phyloP scores from a whole-genome alignment of 2,113 vertebrate species.

The Pogona vitticeps region DNA sequence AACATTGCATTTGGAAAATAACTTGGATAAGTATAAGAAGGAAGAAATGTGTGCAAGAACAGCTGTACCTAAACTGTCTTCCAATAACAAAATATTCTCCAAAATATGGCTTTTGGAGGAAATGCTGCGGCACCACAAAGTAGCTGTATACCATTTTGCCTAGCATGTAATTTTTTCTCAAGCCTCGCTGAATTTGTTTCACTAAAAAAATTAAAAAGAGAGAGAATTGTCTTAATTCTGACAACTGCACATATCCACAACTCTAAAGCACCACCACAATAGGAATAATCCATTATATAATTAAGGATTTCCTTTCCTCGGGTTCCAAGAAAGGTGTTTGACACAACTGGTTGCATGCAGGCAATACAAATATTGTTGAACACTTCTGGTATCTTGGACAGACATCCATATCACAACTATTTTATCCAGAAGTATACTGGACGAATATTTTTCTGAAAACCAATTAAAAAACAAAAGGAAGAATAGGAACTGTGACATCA shows the following conservation, averaged over 20 bases:
- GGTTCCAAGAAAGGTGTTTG: neutral
- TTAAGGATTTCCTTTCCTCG: constrained; percentile 8
- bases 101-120: neutral
- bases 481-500: neutral
- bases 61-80: no score
- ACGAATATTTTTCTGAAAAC: neutral
- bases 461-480: neutral
- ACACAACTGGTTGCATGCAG: constrained; percentile 19
- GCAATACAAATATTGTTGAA: neutral
- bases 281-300: constrained; percentile 17
- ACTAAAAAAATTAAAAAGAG: constrained; percentile 8
- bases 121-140: neutral
- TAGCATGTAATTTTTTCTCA: constrained; percentile 20
- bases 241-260: neutral
- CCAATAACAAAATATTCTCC: neutral
- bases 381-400: neutral
- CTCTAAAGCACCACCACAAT: constrained; percentile 13
- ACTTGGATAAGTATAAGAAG: neutral
- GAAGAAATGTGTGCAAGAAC: no score
- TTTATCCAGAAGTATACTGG: neutral
- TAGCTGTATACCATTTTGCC: neutral
- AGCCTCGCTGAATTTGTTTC: neutral
- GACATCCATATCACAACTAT: neutral
- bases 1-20: neutral
- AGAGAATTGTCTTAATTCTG: neutral